Conservation (phyloP, 2,888 invertebrate species). For the Pinctada fucata region DNA sequence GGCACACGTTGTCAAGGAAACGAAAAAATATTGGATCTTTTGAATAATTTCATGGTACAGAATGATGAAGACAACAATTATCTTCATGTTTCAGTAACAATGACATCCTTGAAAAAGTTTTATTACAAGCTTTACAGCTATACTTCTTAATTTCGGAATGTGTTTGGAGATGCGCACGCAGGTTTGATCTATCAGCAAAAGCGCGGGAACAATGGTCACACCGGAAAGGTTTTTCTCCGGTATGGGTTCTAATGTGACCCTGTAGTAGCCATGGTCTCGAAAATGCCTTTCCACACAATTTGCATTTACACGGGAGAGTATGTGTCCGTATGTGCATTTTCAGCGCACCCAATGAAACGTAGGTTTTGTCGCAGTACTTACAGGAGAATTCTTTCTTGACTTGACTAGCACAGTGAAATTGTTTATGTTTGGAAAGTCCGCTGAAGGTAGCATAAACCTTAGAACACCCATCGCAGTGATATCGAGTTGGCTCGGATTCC, state of each 20-base stretch:
- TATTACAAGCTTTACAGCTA: conserved; percentile 93
- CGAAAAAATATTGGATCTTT: too few species aligned
- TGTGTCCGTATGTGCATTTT: conserved; percentile 99
- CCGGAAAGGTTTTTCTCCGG: conserved; percentile 97
- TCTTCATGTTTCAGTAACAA: conserved; percentile 89
- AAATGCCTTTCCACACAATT: conserved; percentile 97
- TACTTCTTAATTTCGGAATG: conserved; percentile 99
- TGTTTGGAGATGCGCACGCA: conserved; percentile 96
- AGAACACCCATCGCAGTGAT: conserved; percentile 94
- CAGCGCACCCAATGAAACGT: conserved; percentile 94
- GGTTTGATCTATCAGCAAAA: conserved; percentile 97
- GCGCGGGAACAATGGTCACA: conserved; percentile 96
- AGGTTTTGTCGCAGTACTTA: conserved; percentile 97
- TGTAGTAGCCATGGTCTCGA: conserved; percentile 97
- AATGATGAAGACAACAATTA: conserved; percentile 15
- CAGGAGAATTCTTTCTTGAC: conserved; percentile 93
- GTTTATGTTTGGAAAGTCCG: conserved; percentile 95
- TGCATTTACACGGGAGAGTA: conserved; percentile 97
- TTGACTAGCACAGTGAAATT: conserved; percentile 94
- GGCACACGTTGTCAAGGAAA: too few species aligned
- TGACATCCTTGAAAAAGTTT: conserved; percentile 99
- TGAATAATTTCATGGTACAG: background rate
- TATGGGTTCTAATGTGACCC: conserved; percentile 97
- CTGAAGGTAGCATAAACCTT: conserved; percentile 97
- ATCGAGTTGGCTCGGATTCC: conserved; percentile 79